Percentiles rank a stretch among this genome's conserved stretches.
phyloP scores from a whole-genome alignment of 2,888 invertebrate genomes.

The Amiota mariae region DNA sequence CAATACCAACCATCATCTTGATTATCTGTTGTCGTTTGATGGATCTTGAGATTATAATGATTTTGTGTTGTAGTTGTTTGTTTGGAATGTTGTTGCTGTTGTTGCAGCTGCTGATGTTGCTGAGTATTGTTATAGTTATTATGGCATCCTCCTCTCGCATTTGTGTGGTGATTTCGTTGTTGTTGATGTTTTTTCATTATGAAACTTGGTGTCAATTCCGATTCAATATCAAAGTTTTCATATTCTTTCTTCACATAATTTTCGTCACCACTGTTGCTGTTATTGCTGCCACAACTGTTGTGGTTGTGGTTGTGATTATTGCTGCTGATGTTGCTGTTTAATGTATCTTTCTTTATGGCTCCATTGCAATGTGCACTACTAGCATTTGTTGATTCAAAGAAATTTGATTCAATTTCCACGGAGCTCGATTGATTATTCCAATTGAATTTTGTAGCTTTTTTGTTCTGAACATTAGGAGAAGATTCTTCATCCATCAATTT shows the following conservation, averaged over 20 bases:
- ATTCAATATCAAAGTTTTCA: constrained; percentile 73
- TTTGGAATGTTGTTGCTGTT: constrained; percentile 40
- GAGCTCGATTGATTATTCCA: constrained; percentile 21
- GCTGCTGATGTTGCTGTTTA: too few relatives aligned
- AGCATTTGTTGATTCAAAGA: too few relatives aligned
- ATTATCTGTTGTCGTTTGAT: constrained; percentile 44
- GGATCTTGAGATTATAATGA: constrained; percentile 45
- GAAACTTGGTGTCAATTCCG: constrained; percentile 72
- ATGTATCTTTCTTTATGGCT: constrained; percentile 41
- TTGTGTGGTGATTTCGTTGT: background rate
- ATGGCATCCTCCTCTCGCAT: constrained; percentile 24
- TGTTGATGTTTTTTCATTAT: constrained; percentile 70
- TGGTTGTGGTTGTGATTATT: constrained; percentile 34
- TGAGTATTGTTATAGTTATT: constrained; percentile 40
- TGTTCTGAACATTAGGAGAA: constrained; percentile 33
- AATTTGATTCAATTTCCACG: too few relatives aligned
- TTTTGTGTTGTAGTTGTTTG: constrained; percentile 35
- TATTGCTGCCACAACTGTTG: constrained; percentile 3
- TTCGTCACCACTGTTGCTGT: constrained; percentile 35
- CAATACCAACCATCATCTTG: constrained; percentile 83
- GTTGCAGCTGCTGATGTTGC: constrained; percentile 41
- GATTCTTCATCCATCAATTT: too few relatives aligned
- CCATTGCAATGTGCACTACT: constrained; percentile 45
- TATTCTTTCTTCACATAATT: constrained; percentile 66
- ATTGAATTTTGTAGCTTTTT: constrained; percentile 50